Evolutionary conservation across 1,140 invertebrate species (phyloP).

Genomic region (Conus betulinus): DNA sequence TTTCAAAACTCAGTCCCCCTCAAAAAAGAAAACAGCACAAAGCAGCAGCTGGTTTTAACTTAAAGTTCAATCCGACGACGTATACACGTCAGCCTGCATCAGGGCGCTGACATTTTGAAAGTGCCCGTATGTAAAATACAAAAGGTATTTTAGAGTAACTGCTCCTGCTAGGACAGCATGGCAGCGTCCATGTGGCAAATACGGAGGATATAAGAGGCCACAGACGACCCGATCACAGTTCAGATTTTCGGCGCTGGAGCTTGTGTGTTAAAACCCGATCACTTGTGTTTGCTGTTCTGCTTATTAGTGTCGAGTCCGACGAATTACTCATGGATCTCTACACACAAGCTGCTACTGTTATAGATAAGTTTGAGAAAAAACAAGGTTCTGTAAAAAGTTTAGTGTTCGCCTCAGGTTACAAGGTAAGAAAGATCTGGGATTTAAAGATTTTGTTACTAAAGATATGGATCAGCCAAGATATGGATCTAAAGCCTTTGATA

Average conservation of each 20-base stretch:
- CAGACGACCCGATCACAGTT: too few relatives aligned
- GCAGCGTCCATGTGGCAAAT: slow-evolving; percentile 18
- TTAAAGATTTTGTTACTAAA: too few relatives aligned
- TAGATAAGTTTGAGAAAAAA: slow-evolving; percentile 82
- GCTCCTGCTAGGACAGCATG: not conserved
- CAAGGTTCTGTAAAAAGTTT: slow-evolving; percentile 84
- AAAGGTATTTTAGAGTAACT: not conserved
- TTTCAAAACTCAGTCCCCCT: not conserved
- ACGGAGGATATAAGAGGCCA: not conserved
- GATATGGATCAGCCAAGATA: too few relatives aligned
- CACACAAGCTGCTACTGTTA: slow-evolving; percentile 82
- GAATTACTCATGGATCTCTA: slow-evolving; percentile 78
- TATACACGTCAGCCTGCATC: not conserved
- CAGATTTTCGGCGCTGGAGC: too few relatives aligned
- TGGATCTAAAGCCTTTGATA: too few relatives aligned
- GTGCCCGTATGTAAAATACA: slow-evolving; percentile 16
- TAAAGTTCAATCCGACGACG: slow-evolving; percentile 23
- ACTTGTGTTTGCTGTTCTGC: too few relatives aligned
- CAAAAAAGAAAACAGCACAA: not conserved
- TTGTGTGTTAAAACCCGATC: too few relatives aligned
- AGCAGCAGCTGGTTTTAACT: not conserved
- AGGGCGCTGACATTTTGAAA: slow-evolving; percentile 30
- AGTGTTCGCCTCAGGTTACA: slow-evolving; percentile 79
- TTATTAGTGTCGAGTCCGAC: too few relatives aligned
- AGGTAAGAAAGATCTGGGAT: slow-evolving; percentile 36